Evolutionary conservation across 2,113 vertebrate genomes (phyloP).

Genomic region (Seriola rivoliana): DNA sequence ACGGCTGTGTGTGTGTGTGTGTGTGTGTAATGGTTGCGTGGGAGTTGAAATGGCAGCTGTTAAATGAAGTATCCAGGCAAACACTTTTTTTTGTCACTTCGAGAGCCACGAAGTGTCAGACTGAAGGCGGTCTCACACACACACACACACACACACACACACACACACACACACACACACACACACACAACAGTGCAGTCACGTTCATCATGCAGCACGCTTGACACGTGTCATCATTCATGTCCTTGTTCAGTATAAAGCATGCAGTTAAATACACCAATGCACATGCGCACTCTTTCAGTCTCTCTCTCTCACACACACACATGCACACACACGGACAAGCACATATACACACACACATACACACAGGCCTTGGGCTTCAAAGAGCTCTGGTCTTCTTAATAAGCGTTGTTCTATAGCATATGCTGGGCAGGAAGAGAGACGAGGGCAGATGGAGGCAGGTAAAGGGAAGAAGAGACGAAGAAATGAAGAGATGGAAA

Average conservation of each 20-base stretch:
- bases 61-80: conserved; percentile 66
- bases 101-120: conserved; percentile 56
- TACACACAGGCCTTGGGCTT: conserved; percentile 24
- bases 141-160: conserved; percentile 10
- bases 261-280: neutral
- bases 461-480: conserved; percentile 14
- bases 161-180: neutral
- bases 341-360: conserved; percentile 25
- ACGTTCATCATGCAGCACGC: conserved; percentile 44
- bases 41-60: conserved; percentile 73
- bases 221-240: conserved; percentile 58
- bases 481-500: neutral
- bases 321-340: conserved; percentile 23
- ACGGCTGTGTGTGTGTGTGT: conserved; percentile 2
- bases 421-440: conserved; percentile 18
- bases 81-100: conserved; percentile 44
- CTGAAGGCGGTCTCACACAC: conserved; percentile 29
- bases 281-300: neutral
- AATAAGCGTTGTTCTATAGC: conserved; percentile 30
- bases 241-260: conserved; percentile 28
- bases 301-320: neutral
- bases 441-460: conserved; percentile 33
- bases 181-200: conserved; percentile 29
- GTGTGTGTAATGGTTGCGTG: conserved; percentile 54
- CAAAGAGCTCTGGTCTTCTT: conserved; percentile 39